phyloP scores from a whole-genome alignment of 2,113 vertebrate species.

The Pungitius pungitius region DNA sequence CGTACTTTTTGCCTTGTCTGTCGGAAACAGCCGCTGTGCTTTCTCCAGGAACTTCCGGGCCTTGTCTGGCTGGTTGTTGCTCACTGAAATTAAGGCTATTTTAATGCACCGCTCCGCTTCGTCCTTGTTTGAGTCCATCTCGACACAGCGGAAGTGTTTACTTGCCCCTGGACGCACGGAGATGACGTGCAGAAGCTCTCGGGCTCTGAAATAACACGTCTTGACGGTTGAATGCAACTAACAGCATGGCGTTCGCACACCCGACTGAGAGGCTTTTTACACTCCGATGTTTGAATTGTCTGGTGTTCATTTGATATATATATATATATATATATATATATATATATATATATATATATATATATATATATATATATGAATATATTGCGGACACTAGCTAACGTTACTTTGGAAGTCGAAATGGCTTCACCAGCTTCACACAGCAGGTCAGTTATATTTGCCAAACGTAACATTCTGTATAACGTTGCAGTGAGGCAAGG shows the following conservation, averaged over 20 bases:
- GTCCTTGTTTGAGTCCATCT: slow-evolving; percentile 99
- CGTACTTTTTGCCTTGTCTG: slow-evolving; percentile 87
- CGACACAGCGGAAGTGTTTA: slow-evolving; percentile 81
- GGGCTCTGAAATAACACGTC: slow-evolving; percentile 40
- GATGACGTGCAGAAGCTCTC: slow-evolving; percentile 43
- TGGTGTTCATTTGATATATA: background rate
- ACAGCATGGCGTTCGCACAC: background rate
- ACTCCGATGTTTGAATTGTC: background rate
- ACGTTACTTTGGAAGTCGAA: background rate
- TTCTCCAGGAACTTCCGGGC: slow-evolving; percentile 92
- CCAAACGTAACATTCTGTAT: background rate
- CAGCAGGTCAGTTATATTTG: slow-evolving; percentile 24
- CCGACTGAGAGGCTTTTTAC: background rate
- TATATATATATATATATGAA: too few species aligned
- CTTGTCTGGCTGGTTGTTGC: slow-evolving; percentile 84
- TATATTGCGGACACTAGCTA: too few species aligned
- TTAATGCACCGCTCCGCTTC: slow-evolving; percentile 94
- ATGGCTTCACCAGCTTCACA: slow-evolving; percentile 37
- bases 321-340: too few species aligned
- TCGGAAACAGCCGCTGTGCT: slow-evolving; percentile 90
- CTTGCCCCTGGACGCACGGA: slow-evolving; percentile 58
- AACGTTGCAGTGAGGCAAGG: background rate
- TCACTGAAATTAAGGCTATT: slow-evolving; percentile 85
- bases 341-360: too few species aligned
- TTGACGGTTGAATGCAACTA: background rate